Evolutionary conservation across 2,113 vertebrate genomes (phyloP), one percentile per base, ranked within the genome.

Genomic region (Gadus chalcogrammus): DNA sequence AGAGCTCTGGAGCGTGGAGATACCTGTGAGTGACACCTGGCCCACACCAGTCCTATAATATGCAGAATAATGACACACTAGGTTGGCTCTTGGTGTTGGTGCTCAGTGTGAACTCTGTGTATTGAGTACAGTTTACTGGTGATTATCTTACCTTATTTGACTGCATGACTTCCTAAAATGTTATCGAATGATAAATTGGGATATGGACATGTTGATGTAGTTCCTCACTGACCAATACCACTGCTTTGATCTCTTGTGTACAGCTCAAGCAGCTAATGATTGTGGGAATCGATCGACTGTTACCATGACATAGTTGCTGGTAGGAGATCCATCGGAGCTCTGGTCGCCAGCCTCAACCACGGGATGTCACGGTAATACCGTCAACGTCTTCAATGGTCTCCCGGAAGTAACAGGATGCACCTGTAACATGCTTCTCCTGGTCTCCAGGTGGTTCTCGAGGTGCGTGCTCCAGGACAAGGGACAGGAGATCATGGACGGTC

Each of bases 221-320:
- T 48, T 48, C 1, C 12, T 48, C 42, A 1, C 42, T 48, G 42
- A 13, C 11, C 5, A 42, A 6, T 13, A 48, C 42, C 12, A 13
- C 42, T 48, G 8, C 42, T 12, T 48, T 48, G 9, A 11, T 48
- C 12, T 13, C 16, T 17, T 13, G 61, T 2, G 7, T 78, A 74
- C 79, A 99, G 97, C 89, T 99, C 58, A 96, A 95, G 64, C 93
- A 97, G 18, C 86, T 96, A 4, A 99, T 99, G 97, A 80, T 98
- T 4, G 95, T 98, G 67, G 97, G 97, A 69, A 97, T 99, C n/a
- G n/a, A n/a, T n/a, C 1, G 97, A 99, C 31, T 96, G 95, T 61
- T 99, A 97, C 90, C 97, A 99, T 5, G 96, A 99, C 80, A 94
- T 76, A 0, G 15, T 87, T 6, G 82, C 92, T 15, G 95, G 95